Percentiles rank a stretch among this genome's conserved stretches.
phyloP scores from a whole-genome alignment of 1,140 invertebrate genomes.

The Diorhabda elongata region DNA sequence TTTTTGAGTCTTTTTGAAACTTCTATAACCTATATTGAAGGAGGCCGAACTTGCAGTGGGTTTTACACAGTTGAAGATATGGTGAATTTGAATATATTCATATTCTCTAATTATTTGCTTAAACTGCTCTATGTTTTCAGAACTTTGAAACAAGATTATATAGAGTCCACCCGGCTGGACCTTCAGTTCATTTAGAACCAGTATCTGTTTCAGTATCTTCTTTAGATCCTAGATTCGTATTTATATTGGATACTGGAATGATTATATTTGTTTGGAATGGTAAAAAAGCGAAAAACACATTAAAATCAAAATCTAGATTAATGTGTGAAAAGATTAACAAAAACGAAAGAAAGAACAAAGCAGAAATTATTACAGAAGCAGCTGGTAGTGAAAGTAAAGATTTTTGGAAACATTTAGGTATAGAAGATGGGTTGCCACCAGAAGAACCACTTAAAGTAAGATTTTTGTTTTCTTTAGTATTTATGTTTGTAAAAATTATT shows the following conservation, averaged over 20 bases:
- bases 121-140: conserved; percentile 48
- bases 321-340: conserved; percentile 99
- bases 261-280: conserved; percentile 93
- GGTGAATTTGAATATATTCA: conserved; percentile 26
- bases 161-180: conserved; percentile 82
- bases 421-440: conserved; percentile 46
- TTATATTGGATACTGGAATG: conserved; percentile 83
- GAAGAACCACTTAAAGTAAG: conserved; percentile 35
- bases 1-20: conserved; percentile 90
- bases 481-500: conserved; percentile 8
- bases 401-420: conserved; percentile 76
- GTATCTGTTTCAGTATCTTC: conserved; percentile 66
- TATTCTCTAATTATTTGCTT: neutral
- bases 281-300: conserved; percentile 86
- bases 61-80: conserved; percentile 97
- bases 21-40: conserved; percentile 94
- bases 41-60: conserved; percentile 91
- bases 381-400: conserved; percentile 78
- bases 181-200: conserved; percentile 88
- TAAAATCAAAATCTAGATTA: conserved; percentile 90
- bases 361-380: conserved; percentile 81
- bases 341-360: conserved; percentile 93
- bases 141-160: conserved; percentile 81
- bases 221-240: conserved; percentile 89
- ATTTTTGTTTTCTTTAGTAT: conserved; percentile 15